Conservation (phyloP, 2,113 vertebrate species). For the Nesoenas mayeri region DNA sequence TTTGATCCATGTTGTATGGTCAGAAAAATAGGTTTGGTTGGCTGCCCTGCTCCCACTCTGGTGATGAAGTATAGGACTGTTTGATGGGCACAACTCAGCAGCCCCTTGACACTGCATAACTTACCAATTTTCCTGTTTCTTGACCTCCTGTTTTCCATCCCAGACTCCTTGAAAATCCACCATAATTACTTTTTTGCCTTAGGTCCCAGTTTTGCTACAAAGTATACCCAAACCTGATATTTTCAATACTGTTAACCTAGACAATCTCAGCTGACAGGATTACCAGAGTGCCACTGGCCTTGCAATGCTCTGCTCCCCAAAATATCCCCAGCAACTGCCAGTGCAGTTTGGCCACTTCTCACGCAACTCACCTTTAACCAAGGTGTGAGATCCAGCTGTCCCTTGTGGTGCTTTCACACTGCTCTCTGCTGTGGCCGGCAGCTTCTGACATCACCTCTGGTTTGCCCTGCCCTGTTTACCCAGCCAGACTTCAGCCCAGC, state of each 20-base stretch:
- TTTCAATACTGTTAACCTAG: neutral
- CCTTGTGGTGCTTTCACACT: neutral
- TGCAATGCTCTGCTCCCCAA: neutral
- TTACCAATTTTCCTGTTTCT: neutral
- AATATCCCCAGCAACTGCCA: neutral
- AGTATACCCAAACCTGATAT: neutral
- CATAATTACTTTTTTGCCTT: neutral
- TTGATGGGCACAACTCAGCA: neutral
- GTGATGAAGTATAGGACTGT: neutral
- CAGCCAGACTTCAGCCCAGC: neutral
- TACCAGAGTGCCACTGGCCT: neutral
- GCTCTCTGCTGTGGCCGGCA: accelerated
- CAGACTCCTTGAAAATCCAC: neutral
- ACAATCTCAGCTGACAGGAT: neutral
- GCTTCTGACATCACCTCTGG: neutral
- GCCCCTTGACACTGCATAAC: neutral
- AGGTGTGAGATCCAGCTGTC: neutral
- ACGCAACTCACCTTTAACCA: neutral
- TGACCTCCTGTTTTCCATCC: neutral
- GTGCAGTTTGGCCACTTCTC: neutral
- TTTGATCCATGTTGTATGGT: neutral
- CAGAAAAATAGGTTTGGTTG: neutral
- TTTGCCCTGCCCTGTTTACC: accelerated
- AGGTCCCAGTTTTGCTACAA: neutral
- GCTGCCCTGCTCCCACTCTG: neutral